Conservation (phyloP, 1,140 invertebrate genomes). For the Mamestra configurata region DNA sequence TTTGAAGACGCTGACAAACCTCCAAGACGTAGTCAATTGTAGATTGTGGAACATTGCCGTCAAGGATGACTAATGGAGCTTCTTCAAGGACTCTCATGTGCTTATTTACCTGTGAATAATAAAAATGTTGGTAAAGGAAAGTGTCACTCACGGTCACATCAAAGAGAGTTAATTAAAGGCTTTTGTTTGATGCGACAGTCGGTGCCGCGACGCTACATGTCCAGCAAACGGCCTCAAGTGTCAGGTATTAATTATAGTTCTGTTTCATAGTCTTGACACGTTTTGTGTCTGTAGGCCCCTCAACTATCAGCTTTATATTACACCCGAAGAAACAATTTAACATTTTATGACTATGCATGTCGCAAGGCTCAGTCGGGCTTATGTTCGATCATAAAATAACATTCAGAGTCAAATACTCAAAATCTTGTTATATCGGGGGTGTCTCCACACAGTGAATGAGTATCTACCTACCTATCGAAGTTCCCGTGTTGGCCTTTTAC, state of each 20-base stretch:
- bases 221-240: not conserved
- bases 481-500: too few species aligned
- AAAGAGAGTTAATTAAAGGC: not conserved
- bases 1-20: conserved; percentile 88
- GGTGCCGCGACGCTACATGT: not conserved
- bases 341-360: not conserved
- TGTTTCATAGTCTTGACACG: not conserved
- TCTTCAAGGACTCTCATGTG: conserved; percentile 88
- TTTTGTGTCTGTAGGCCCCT: not conserved
- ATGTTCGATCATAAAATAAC: conserved; percentile 18
- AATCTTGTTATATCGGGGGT: not conserved
- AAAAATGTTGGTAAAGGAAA: conserved; percentile 3
- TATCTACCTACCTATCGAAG: not conserved
- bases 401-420: not conserved
- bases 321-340: not conserved
- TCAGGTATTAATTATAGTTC: conserved; percentile 11
- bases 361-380: not conserved
- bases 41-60: conserved; percentile 92
- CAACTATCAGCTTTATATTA: not conserved
- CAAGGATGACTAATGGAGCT: conserved; percentile 93
- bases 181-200: conserved; percentile 8
- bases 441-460: too few species aligned
- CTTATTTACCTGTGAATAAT: conserved; percentile 84
- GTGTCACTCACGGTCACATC: not conserved
- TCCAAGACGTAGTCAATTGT: conserved; percentile 91